Base-by-base conservation (phyloP, 1,140 invertebrate genomes). In the Berghia stephanieae region DNA sequence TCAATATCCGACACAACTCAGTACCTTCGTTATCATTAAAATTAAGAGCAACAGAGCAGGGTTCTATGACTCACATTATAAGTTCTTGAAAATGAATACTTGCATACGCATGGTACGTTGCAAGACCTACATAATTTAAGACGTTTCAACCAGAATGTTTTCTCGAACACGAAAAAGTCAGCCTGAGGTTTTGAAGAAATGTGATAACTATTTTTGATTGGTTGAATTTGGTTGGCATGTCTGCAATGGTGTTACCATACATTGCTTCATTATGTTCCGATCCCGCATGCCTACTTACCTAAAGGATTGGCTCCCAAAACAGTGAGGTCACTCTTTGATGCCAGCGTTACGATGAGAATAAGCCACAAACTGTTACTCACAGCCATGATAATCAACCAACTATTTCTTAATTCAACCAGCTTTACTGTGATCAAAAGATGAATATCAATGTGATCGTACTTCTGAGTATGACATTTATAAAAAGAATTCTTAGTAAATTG, bases 321-420 rank as follows among this genome's bases (percentile, higher is more conserved):
- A 46, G 78, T 80, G 0, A 86, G 79, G 21, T 82, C 67, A 18
- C 73, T 80, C 31, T 83, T 79, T 21, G 80, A 71, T 13, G 83
- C 82, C 13, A 86, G 36, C 0, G 84, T 85, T 18, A 77, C 52
- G 21, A 85, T 82, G 0, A 85, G 79, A 40, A 85, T 82, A 13
- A 86, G 40, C 85, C 85, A 86, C 13, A 86, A 49, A 8, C 75
- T 83, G 75, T 86, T 86, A n/a, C 79, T 75, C 0, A 84, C 81
- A 0, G 81, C 82, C 27, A 85, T 66, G 5, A 84, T 79, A 72
- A 85, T 77, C 13, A 85, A 60, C 81, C 82, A 85, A 21, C 77
- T 77, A 60, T 83, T 84, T 16, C 85, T 52, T 3, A 86, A 68
- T 21, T 79, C 78, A 31, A 73, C 70, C 43, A 86, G 78, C 40